Conservation (phyloP, 2,888 invertebrate species). For the Dendrolimus pini region DNA sequence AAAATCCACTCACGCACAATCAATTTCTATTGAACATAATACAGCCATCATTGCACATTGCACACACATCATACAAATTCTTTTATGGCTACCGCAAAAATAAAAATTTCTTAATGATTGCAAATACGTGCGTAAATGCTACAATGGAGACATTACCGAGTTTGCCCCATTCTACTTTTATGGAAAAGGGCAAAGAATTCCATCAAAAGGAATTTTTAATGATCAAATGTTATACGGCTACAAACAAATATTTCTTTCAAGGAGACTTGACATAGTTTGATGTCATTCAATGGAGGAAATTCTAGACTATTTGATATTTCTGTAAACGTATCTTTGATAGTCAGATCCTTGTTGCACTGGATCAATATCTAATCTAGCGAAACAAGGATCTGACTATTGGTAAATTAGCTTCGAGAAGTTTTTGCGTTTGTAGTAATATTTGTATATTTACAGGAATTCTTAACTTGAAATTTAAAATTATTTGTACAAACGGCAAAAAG, state of each 20-base stretch:
- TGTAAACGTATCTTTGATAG: too few species aligned
- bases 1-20: neutral
- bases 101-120: constrained; percentile 32
- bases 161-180: constrained; percentile 44
- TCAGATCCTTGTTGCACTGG: too few species aligned
- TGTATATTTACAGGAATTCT: too few species aligned
- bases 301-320: constrained; percentile 10
- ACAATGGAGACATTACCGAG: constrained; percentile 41
- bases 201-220: constrained; percentile 47
- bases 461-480: too few species aligned
- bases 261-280: constrained; percentile 44
- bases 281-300: constrained; percentile 54
- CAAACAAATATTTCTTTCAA: constrained; percentile 32
- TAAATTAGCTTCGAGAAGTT: too few species aligned
- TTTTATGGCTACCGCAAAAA: constrained; percentile 45
- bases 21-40: too few species aligned
- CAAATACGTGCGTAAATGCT: constrained; percentile 41
- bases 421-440: too few species aligned
- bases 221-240: constrained; percentile 51
- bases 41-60: too few species aligned
- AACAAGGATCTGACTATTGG: constrained; percentile 25
- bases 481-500: too few species aligned
- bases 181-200: constrained; percentile 44
- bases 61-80: constrained; percentile 15
- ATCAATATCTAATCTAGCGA: constrained; percentile 26